These are phyloP conservation scores for Eublepharis macularius DNA, from an alignment of 2,113 vertebrate species.

Conservation along the genomic window DNA sequence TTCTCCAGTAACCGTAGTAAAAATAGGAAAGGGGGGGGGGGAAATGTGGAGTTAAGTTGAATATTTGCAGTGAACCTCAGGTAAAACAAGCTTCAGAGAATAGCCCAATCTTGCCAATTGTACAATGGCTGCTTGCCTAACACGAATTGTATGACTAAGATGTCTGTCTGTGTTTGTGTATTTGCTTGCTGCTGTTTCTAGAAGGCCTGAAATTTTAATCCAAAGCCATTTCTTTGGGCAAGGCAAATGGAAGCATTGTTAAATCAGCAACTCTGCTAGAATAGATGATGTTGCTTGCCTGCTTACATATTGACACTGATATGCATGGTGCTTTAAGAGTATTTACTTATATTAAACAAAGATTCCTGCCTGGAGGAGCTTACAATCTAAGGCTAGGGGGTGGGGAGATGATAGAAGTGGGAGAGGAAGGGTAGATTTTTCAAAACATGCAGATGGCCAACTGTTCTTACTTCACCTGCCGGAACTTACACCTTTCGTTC, in stretches of 20 bases:
- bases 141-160: neutral
- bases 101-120: neutral
- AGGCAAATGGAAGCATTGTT: neutral
- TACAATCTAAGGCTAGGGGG: neutral
- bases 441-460: neutral
- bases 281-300: neutral
- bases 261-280: neutral
- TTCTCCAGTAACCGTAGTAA: neutral
- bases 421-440: neutral
- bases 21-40: too few species aligned
- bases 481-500: neutral
- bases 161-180: neutral
- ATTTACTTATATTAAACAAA: neutral
- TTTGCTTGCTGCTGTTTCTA: neutral
- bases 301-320: neutral
- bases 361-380: neutral
- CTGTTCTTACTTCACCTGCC: neutral
- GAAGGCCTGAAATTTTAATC: neutral
- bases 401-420: neutral
- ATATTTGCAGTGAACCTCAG: neutral
- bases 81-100: neutral
- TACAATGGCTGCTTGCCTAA: neutral
- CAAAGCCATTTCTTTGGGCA: neutral
- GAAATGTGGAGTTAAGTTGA: neutral
- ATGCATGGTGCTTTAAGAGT: neutral